These are phyloP conservation scores for Acridotheres tristis DNA, from an alignment of 2,797 vertebrate genomes.

Conservation along the genomic window DNA sequence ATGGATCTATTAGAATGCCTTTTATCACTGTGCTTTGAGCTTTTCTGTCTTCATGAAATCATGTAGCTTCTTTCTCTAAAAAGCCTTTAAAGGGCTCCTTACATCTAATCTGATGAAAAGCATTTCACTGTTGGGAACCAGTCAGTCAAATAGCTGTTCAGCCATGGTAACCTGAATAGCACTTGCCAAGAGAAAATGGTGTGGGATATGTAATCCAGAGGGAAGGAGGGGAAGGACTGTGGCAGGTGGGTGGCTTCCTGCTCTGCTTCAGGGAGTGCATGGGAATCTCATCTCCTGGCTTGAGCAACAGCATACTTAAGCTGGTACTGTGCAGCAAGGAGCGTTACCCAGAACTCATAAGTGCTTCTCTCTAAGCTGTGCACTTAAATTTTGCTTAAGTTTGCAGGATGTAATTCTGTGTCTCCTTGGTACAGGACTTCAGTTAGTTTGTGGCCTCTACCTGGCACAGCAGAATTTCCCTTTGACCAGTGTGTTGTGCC, in stretches of 20 bases:
- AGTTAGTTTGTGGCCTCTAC: not conserved
- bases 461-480: not conserved
- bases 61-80: not conserved
- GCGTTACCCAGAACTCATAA: not conserved
- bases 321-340: not conserved
- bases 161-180: not conserved
- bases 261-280: not conserved
- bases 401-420: not conserved
- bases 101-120: not conserved
- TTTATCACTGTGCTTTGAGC: not conserved
- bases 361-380: not conserved
- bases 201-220: not conserved
- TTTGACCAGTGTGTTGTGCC: rapidly evolving
- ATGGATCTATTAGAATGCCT: conserved; percentile 2
- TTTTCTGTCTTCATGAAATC: not conserved
- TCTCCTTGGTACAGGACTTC: not conserved
- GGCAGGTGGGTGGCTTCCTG: not conserved
- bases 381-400: rapidly evolving
- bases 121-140: not conserved
- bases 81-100: not conserved
- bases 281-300: not conserved
- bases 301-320: not conserved
- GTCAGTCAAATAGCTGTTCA: not conserved
- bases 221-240: not conserved
- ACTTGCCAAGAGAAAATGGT: not conserved